phyloP scores from a whole-genome alignment of 2,113 vertebrate genomes.

The Uropsilus gracilis region DNA sequence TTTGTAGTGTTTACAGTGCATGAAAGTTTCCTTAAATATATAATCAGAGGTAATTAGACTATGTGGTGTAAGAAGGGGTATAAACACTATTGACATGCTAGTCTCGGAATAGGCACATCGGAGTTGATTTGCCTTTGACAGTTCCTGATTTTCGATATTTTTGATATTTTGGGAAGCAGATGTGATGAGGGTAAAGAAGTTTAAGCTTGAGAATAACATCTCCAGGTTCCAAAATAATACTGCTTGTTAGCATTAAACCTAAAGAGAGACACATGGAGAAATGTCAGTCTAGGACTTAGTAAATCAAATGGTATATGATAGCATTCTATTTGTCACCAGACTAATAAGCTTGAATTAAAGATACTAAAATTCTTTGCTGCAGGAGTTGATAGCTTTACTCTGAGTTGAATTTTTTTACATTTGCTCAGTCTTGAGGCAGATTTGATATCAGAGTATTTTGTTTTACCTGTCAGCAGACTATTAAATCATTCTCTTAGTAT shows the following conservation, averaged over 20 bases:
- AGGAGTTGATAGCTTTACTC: neutral
- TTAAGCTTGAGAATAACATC: conserved; percentile 64
- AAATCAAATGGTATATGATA: neutral
- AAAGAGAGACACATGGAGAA: neutral
- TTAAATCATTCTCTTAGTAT: conserved; percentile 12
- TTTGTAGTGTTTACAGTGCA: conserved; percentile 75
- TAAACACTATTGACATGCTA: conserved; percentile 79
- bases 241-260: conserved; percentile 47
- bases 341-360: neutral
- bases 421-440: neutral
- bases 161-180: conserved; percentile 79
- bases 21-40: conserved; percentile 81
- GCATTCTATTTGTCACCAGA: neutral
- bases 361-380: conserved; percentile 11
- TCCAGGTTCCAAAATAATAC: conserved; percentile 69
- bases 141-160: conserved; percentile 80
- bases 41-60: conserved; percentile 80
- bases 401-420: conserved; percentile 5
- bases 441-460: neutral
- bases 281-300: neutral
- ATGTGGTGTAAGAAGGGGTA: conserved; percentile 66
- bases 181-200: conserved; percentile 75
- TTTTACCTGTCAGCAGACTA: neutral
- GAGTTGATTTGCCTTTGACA: conserved; percentile 79
- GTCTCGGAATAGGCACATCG: conserved; percentile 77